A percentile compares a stretch with the other conserved stretches of the same genome.
Conservation (phyloP, 2,797 vertebrate genomes). For the Leucoraja ocellata region DNA sequence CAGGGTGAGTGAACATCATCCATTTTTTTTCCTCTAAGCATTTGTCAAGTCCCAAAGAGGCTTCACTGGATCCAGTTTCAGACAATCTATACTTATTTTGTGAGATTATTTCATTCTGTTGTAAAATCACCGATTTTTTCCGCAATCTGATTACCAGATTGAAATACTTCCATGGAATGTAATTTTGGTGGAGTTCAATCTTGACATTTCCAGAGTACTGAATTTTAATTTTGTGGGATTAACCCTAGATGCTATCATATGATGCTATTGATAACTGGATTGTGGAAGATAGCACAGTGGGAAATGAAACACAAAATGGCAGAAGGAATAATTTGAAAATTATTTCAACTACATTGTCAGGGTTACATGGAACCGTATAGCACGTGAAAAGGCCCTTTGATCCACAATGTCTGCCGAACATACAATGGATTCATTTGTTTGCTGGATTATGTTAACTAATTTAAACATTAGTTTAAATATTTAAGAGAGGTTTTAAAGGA, state of each 20-base stretch:
- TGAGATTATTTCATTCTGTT: neutral
- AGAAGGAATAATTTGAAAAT: neutral
- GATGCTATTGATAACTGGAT: neutral
- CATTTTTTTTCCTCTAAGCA: neutral
- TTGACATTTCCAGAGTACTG: neutral
- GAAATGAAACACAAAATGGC: neutral
- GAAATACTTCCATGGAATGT: neutral
- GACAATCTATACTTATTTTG: neutral
- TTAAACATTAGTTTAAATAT: neutral
- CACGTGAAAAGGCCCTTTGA: too few species aligned
- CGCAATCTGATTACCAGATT: neutral
- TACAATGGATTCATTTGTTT: neutral
- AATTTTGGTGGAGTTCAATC: neutral
- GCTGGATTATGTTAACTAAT: neutral
- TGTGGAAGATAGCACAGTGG: neutral
- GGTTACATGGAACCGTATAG: too few species aligned
- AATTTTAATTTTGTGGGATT: neutral
- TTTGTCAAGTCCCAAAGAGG: neutral
- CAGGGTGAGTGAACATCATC: conserved; percentile 64
- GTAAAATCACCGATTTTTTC: neutral
- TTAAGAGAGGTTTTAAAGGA: neutral
- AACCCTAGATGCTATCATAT: neutral
- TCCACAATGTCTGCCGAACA: too few species aligned
- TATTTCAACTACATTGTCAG: too few species aligned
- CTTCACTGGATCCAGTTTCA: neutral